Evolutionary conservation across 2,797 vertebrate species (phyloP), one percentile per base, ranked within the genome.

Genomic region (Coracias cyanogaster): DNA sequence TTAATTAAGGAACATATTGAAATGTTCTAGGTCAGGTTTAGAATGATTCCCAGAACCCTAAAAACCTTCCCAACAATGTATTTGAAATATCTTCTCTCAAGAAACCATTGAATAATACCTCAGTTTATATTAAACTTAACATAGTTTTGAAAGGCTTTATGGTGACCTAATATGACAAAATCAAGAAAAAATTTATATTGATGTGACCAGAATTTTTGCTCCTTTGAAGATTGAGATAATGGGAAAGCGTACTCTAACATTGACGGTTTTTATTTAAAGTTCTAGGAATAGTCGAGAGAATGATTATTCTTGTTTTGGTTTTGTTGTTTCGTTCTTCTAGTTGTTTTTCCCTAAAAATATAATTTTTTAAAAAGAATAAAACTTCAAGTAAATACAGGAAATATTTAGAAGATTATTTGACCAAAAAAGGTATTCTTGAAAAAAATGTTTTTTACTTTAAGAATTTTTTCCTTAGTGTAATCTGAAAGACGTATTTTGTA

Each of bases 341-440:
- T 18, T 49, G 1, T 37, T 86, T 66, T 89, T 46, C 24, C 2
- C 3, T 60, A 57, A 66, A 55, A 12, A 35, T 1, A 19, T 37
- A 4, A 17, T 7, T 25, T 69, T 86, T 74, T 71, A 51, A 3
- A 57, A 35, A 62, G 22, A 81, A 65, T 33, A 52, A 84, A 73
- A 58, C 2, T 37, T 80, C 26, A 65, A 49, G 8, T 57, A 61
- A 82, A 60, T 71, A 29, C 4, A 85, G 24, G 15, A 85, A 85
- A 69, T 37, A 43, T 1, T 0, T 72, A 43, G 5, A 87, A 83
- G 28, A 66, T 1, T 41, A 49, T 48, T 82, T 72, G 14, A 6
- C 1, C 3, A 10, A 18, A 76, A 70, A 52, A 1, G 0, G 0
- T 60, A 10, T 61, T 77, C 14, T 73, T 18, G 3, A 39, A 82